Base-by-base conservation (phyloP, 2,113 vertebrate species). In the Caranx ignobilis region DNA sequence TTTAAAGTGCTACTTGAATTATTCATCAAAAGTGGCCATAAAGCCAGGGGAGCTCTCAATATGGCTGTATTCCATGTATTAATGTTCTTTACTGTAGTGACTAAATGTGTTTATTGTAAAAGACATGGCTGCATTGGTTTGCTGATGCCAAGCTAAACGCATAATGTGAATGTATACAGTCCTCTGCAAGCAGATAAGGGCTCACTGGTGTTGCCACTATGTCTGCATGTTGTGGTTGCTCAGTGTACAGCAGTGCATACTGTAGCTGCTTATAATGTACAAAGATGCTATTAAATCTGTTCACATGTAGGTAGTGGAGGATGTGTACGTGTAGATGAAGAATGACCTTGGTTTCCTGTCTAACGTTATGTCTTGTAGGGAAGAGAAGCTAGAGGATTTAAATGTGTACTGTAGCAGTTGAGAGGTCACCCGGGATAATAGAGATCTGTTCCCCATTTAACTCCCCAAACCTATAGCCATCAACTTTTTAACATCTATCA, bases 1-100 rank as follows among this genome's bases (percentile, higher is more conserved):
- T 93, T 92, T 59, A 88, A 94, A 89, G 60, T 70, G 54, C 77
- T 47, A 43, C 80, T 64, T 94, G 77, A 92, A 92, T 92, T 87
- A 93, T 93, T 93, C 77, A 94, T 84, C 86, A 86, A 87, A 76
- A 80, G 79, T 87, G 85, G 60, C 75, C 52, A 78, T 85, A 82
- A 88, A 86, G 70, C 71, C 4, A 54, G 82, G 55, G 68, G 61
- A 82, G 84, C 43, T 77, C 81, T 85, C 62, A 54, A 70, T 77
- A 79, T 75, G 73, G 73, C 54, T 2, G 3, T 71, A 74, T 87
- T 88, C 77, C 71, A 84, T 76, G 75, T 83, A 73, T 74, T 54
- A 65, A 83, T 88, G 75, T 84, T 83, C 74, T 87, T 90, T 84
- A 78, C 81, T 82, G 65, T 84, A 75, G 77, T 71, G 61, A 79